Conservation (phyloP, 2,888 invertebrate genomes). For the Hypomecis punctinalis region DNA sequence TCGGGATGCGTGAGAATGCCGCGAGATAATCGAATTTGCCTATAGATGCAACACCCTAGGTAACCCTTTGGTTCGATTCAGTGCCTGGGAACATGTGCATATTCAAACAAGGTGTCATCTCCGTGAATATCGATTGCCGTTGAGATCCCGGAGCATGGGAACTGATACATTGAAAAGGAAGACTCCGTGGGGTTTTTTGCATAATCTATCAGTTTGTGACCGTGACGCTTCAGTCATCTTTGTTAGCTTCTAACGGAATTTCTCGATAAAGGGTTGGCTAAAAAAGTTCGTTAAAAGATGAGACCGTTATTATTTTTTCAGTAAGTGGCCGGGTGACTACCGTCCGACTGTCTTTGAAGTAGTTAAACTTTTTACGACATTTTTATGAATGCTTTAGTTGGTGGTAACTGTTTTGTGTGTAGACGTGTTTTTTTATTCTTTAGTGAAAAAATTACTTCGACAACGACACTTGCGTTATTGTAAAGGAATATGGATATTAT, state of each 20-base stretch:
- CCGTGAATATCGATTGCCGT: constrained; percentile 84
- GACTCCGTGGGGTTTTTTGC: constrained; percentile 76
- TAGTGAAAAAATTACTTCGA: neutral
- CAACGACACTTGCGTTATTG: no score
- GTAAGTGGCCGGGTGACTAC: constrained; percentile 55
- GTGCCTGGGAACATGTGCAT: constrained; percentile 79
- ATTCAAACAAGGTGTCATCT: constrained; percentile 86
- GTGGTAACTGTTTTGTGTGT: constrained; percentile 63
- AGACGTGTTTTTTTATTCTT: constrained; percentile 28
- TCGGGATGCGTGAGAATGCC: constrained; percentile 78
- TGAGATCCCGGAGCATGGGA: constrained; percentile 78
- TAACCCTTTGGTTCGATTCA: constrained; percentile 70
- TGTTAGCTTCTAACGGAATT: constrained; percentile 75
- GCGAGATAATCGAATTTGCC: constrained; percentile 84
- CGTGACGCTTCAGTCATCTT: constrained; percentile 56
- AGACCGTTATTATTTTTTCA: constrained; percentile 73
- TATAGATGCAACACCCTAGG: constrained; percentile 76
- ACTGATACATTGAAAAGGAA: constrained; percentile 82
- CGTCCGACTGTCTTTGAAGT: constrained; percentile 60
- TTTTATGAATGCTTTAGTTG: constrained; percentile 31
- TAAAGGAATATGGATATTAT: no score
- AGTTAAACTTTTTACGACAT: constrained; percentile 40
- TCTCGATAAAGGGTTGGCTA: constrained; percentile 71
- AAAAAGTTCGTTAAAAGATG: constrained; percentile 71
- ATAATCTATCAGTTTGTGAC: constrained; percentile 78